Evolutionary conservation across 2,113 vertebrate genomes (phyloP), one percentile per base, ranked within the genome.

Genomic region (Pogonocichla stellata): DNA sequence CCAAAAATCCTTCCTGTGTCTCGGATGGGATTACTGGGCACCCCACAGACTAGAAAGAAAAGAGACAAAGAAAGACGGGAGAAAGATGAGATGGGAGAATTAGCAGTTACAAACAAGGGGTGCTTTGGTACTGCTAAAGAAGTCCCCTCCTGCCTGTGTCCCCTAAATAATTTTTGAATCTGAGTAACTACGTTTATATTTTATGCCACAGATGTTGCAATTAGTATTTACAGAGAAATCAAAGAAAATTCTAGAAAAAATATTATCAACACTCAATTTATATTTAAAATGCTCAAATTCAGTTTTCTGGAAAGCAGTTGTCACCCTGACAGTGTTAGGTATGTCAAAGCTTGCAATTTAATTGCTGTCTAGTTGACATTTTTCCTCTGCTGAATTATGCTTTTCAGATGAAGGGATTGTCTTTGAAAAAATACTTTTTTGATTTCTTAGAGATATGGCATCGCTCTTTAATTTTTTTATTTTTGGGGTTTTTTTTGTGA

Each of bases 11-110:
- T 97, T 73, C 95, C 97, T 9, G 17, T 61, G 7, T 18, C 72
- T 66, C 0, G 1, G 28, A 97, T 80, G 14, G 86, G 90, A 33
- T 91, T 70, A 1, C 79, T 96, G 62, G 98, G 97, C 18, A 97
- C 62, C 6, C 98, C 98, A 62, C 98, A 98, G 28, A 98, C 98
- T 98, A 85, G 48, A 86, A 93, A 88, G 34, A 48, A 82, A 83
- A 75, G 28, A 29, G 45, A 53, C 43, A 56, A 66, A 51, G 48
- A 75, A 82, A 88, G 25, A 36, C 18, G 31, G 3, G 25, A 75
- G 45, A 91, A 92, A 79, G 19, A 79, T 2, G 26, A 86, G 19
- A 45, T 24, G 17, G 4, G 29, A 80, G 38, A 92, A 86, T 43
- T 45, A 74, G 50, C 33, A 73, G 31, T 84, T 83, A 66, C 8